Conservation (phyloP, 2,113 vertebrate genomes). For the Hydrochoerus hydrochaeris region DNA sequence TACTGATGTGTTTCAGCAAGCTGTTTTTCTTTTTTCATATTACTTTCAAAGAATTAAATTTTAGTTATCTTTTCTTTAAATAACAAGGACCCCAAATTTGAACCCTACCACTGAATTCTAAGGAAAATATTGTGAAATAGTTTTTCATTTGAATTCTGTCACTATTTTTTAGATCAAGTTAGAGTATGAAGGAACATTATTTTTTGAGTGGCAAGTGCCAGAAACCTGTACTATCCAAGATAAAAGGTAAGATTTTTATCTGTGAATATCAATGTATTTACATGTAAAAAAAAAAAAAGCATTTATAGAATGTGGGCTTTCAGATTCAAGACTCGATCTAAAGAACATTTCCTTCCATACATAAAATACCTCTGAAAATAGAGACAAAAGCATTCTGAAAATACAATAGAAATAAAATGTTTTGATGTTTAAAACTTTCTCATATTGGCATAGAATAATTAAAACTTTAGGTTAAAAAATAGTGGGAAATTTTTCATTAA, state of each 20-base stretch:
- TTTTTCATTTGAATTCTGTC: constrained; percentile 52
- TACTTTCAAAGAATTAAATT: constrained; percentile 29
- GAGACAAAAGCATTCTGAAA: constrained; percentile 43
- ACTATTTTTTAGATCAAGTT: constrained; percentile 73
- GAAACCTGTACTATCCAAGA: neutral
- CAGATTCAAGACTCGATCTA: constrained; percentile 43
- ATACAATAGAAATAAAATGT: neutral
- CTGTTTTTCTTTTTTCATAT: neutral
- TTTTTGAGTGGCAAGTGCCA: constrained; percentile 66
- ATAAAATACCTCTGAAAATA: constrained; percentile 35
- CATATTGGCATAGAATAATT: neutral
- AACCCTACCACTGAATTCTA: neutral
- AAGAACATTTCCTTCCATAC: constrained; percentile 8
- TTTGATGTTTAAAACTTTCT: constrained; percentile 24
- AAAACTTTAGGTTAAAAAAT: neutral
- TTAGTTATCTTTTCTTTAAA: constrained; percentile 42
- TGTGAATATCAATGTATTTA: neutral
- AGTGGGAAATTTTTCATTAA: neutral
- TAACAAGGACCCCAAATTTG: neutral
- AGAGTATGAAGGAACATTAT: constrained; percentile 73
- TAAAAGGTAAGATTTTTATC: constrained; percentile 65
- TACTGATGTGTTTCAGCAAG: neutral
- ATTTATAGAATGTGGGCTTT: neutral
- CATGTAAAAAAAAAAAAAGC: neutral
- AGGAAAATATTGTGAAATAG: neutral